These are phyloP conservation scores for Papilio polytes DNA, from an alignment of 1,140 invertebrate genomes.

Conservation along the genomic window DNA sequence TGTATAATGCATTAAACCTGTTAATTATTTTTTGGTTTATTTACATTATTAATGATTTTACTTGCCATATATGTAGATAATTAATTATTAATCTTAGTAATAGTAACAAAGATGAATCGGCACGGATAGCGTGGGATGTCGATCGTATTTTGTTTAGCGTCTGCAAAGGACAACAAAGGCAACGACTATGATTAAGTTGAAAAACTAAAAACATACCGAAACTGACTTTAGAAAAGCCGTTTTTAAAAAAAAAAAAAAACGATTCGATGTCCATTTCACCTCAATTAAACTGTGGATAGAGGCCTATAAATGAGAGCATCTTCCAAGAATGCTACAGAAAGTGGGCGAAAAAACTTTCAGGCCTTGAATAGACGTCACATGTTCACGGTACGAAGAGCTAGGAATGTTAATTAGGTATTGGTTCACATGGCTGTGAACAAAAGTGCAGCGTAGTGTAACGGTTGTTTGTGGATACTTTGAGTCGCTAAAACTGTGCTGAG, in stretches of 20 bases:
- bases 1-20: neutral
- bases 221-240: neutral
- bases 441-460: constrained; percentile 29
- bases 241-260: neutral
- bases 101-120: constrained; percentile 15
- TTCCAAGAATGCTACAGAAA: neutral
- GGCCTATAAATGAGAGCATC: neutral
- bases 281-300: neutral
- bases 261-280: neutral
- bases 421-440: constrained; percentile 36
- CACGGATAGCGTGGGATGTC: neutral
- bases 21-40: neutral
- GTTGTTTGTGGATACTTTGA: constrained; percentile 24
- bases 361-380: constrained; percentile 24
- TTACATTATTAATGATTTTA: neutral
- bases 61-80: neutral
- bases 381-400: constrained; percentile 15
- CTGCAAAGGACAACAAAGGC: neutral
- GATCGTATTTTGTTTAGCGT: neutral
- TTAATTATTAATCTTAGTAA: constrained; percentile 5
- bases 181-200: neutral
- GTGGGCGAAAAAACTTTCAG: constrained; percentile 15
- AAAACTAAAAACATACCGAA: neutral
- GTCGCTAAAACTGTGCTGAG: constrained; percentile 30
- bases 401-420: constrained; percentile 35